Evolutionary conservation across 1,140 invertebrate species (phyloP).

Genomic region (Drosophila ananassae): DNA sequence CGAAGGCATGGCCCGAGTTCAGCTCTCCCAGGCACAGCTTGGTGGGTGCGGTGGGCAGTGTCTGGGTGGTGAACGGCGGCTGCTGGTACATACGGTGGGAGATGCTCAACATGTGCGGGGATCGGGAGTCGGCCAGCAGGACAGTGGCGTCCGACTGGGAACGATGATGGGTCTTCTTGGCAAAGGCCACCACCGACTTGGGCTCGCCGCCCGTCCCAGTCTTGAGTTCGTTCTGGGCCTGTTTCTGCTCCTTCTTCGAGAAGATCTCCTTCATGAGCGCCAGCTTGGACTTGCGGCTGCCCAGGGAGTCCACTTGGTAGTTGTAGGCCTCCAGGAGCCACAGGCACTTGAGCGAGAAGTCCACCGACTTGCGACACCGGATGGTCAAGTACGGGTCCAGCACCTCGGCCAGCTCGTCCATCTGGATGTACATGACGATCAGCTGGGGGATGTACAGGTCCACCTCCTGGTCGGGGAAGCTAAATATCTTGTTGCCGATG

Average conservation of each 20-base stretch:
- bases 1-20: slow-evolving; percentile 96
- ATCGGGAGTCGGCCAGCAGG: slow-evolving; percentile 80
- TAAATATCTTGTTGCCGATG: slow-evolving; percentile 98
- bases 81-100: slow-evolving; percentile 83
- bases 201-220: slow-evolving; percentile 10
- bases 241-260: slow-evolving; percentile 73
- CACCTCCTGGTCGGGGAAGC: slow-evolving; percentile 95
- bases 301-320: slow-evolving; percentile 73
- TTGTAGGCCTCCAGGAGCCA: slow-evolving; percentile 97
- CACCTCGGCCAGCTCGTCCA: slow-evolving; percentile 97
- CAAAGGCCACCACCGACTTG: slow-evolving; percentile 37
- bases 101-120: slow-evolving; percentile 70
- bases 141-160: slow-evolving; percentile 96
- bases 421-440: slow-evolving; percentile 99
- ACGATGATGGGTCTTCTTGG: slow-evolving; percentile 86
- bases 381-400: slow-evolving; percentile 97
- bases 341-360: slow-evolving; percentile 97
- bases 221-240: slow-evolving; percentile 35
- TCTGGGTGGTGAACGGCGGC: slow-evolving; percentile 75
- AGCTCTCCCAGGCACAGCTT: slow-evolving; percentile 94
- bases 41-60: slow-evolving; percentile 80
- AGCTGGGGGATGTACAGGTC: slow-evolving; percentile 99
- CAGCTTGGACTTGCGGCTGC: slow-evolving; percentile 80
- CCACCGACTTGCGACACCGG: slow-evolving; percentile 96
- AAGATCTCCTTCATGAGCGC: slow-evolving; percentile 84